Conservation (phyloP, 2,797 vertebrate species). For the Chrysolophus pictus region DNA sequence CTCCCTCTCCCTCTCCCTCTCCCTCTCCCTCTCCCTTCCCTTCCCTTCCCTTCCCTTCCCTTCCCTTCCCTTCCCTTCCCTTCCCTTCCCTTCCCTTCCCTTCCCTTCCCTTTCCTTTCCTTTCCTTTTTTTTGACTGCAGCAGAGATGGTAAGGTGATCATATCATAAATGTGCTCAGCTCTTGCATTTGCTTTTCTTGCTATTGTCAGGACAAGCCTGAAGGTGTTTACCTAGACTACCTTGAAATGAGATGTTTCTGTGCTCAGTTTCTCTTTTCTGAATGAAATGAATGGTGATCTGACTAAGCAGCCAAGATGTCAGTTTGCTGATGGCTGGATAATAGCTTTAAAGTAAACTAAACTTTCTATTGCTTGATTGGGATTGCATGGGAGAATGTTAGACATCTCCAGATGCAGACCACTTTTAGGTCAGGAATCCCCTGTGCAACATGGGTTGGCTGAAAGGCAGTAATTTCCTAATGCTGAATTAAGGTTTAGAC, state of each 20-base stretch:
- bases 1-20: too few species aligned
- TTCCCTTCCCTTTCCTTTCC: background rate
- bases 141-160: background rate
- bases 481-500: background rate
- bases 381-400: background rate
- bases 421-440: background rate
- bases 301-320: background rate
- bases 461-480: background rate
- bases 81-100: background rate
- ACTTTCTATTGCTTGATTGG: slow-evolving; percentile 19
- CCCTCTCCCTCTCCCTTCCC: too few species aligned
- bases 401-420: background rate
- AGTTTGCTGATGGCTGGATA: background rate
- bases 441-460: background rate
- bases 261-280: background rate
- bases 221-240: background rate
- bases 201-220: background rate
- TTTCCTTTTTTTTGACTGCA: background rate
- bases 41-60: too few species aligned
- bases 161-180: background rate
- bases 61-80: too few species aligned
- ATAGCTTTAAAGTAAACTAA: slow-evolving; percentile 14
- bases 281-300: background rate
- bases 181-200: background rate
- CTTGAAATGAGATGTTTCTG: background rate